These are phyloP conservation scores for Archips xylosteana DNA, from an alignment of 2,888 invertebrate species.

Conservation along the genomic window DNA sequence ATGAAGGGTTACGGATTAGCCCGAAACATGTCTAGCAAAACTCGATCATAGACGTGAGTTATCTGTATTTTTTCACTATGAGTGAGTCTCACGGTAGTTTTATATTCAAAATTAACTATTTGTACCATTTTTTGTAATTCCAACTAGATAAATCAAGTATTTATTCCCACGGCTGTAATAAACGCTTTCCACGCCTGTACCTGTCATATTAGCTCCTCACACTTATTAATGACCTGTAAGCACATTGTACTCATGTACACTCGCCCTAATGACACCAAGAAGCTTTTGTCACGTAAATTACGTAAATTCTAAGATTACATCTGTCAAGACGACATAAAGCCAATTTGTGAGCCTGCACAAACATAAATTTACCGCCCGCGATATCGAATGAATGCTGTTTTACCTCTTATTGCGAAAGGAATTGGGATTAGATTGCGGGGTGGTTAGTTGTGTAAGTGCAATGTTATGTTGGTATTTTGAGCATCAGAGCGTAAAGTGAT, in stretches of 20 bases:
- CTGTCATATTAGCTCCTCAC: slow-evolving; percentile 22
- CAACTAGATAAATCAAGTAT: slow-evolving; percentile 42
- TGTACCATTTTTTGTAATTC: background rate
- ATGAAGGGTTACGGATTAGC: too few relatives aligned
- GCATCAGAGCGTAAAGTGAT: slow-evolving; percentile 39
- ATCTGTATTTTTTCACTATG: too few relatives aligned
- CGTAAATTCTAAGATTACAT: slow-evolving; percentile 71
- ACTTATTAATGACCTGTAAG: slow-evolving; percentile 38
- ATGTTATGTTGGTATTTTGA: slow-evolving; percentile 24
- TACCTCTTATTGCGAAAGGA: slow-evolving; percentile 6
- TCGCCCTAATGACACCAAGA: slow-evolving; percentile 56
- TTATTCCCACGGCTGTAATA: slow-evolving; percentile 38
- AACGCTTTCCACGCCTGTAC: slow-evolving; percentile 44
- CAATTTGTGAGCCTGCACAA: slow-evolving; percentile 55
- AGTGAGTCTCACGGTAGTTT: too few relatives aligned
- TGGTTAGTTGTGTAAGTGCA: background rate
- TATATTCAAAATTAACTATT: too few relatives aligned
- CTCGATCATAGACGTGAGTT: too few relatives aligned
- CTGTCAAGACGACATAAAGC: slow-evolving; percentile 66
- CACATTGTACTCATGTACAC: slow-evolving; percentile 52
- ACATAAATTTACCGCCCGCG: slow-evolving; percentile 30
- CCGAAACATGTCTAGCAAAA: too few relatives aligned
- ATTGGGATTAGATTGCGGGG: slow-evolving; percentile 15
- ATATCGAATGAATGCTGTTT: slow-evolving; percentile 3
- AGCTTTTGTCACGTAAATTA: slow-evolving; percentile 67